Percentiles rank a stretch among this genome's conserved stretches.
Evolutionary conservation across 2,797 vertebrate genomes (phyloP).

Genomic region (Diplodus sargus): DNA sequence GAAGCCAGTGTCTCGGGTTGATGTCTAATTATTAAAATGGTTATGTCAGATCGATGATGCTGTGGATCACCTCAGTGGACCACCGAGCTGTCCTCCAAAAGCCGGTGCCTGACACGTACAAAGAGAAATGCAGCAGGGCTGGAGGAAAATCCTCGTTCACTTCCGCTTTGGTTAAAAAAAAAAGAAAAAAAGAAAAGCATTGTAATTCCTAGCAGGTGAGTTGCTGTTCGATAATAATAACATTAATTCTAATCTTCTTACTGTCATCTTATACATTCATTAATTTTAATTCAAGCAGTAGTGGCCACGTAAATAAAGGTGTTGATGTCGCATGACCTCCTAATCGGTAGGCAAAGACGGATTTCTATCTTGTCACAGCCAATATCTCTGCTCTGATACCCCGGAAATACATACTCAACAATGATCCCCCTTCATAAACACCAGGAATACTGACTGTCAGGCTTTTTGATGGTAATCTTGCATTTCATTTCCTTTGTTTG

Average conservation of each 20-base stretch:
- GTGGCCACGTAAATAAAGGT: fast-evolving
- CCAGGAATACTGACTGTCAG: neutral
- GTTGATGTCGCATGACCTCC: neutral
- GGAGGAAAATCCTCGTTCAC: fast-evolving
- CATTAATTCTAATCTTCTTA: fast-evolving
- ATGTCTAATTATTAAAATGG: neutral
- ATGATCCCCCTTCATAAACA: neutral
- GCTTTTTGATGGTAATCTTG: no score
- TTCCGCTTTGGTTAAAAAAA: conserved; percentile 10
- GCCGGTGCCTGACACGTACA: neutral
- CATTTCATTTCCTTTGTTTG: neutral
- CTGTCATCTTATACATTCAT: neutral
- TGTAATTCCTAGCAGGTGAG: neutral
- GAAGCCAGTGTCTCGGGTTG: no score
- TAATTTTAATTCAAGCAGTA: fast-evolving
- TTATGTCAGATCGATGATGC: neutral
- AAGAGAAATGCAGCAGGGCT: neutral
- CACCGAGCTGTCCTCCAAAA: conserved; percentile 33
- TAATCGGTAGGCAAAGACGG: neutral
- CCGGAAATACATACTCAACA: conserved; percentile 32
- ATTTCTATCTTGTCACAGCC: conserved; percentile 10
- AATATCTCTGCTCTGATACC: conserved; percentile 9
- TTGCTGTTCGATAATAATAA: neutral
- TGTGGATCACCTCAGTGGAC: neutral
- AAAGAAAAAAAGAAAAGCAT: no score